Base-by-base conservation (phyloP, 2,113 vertebrate species). In the Silurus meridionalis region DNA sequence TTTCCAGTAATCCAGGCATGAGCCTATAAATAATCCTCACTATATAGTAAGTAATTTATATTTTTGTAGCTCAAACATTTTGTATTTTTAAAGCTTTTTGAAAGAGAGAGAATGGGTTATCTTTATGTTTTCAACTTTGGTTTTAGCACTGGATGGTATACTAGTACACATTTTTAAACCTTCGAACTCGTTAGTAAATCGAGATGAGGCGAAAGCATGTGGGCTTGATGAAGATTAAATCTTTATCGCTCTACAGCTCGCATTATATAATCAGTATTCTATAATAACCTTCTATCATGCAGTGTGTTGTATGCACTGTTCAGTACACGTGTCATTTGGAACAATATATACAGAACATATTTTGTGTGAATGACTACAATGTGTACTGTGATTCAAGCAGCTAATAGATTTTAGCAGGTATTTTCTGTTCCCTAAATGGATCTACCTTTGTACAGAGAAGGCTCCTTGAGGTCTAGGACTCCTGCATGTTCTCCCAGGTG, bases 401-500 rank as follows among this genome's bases (percentile, higher is more conserved):
- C 63, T 28, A 50, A 55, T 17, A 77, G 83, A 61, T 25, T 10
- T 64, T 28, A 37, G 48, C 0, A 7, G 13, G 58, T 14, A 50
- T 61, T 48, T 66, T 61, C 37, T 72, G 80, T 82, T 82, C 46
- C 85, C 67, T 63, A 6, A 23, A 46, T 60, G 79, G 17, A 63
- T 53, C 69, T 28, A 75, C 69, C 57, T 75, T 74, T 72, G 53
- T 60, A n/a, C 66, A 14, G 55, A 37, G 23, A 10, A 52, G 79
- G 46, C 57, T 82, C 66, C 67, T 63, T 61, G 23, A 80, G 71
- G 19, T 87, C 57, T 74, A 50, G 60, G 67, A 89, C 81, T 89
- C 82, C 71, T 72, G 69, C 69, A 55, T 74, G 19, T 61, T 67
- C 25, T 58, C 83, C 86, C 79, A 37, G n/a, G 81, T 57, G 83